Base-by-base conservation (phyloP, 2,888 invertebrate genomes). In the Autographa gamma region DNA sequence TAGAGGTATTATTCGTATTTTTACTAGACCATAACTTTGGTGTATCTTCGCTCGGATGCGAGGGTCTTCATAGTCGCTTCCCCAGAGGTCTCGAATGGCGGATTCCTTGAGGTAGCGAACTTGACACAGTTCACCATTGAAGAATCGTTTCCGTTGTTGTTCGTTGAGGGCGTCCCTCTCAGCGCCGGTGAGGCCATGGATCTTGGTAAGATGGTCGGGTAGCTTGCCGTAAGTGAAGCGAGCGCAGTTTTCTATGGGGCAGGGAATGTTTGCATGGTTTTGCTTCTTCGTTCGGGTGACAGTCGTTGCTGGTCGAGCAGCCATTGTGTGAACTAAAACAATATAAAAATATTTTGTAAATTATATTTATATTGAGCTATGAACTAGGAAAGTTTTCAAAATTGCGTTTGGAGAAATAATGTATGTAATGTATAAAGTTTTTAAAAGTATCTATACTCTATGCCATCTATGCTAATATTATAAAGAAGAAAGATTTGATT, bases 81-180 rank as follows among this genome's bases (percentile, higher is more conserved):
- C 96, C 96, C 96, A 96, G 8, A 96, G 91, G 61, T 96, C 96
- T 81, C 95, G 86, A n/a, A 96, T 96, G 0, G 96, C 96, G 5
- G 96, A 92, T 87, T 96, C 96, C 77, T 96, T 96, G 2, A 96
- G 88, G 74, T 93, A 96, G 14, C 95, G 86, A 0, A 96, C 96
- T 91, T 96, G 96, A 69, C 96, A 96, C 0, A 96, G 90, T 86
- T 96, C 96, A n/a, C 96, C 96, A 74, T 96, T 96, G 78, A 96
- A 96, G 85, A 96, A 96, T 19, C 96, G 85, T 79, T 96, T 96
- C 41, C 96, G 86, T 77, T 96, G 96, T 77, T 95, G 96, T 79
- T 96, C 96, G 76, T 96, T 96, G 16, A 96, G 91, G 0, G 94
- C 85, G 60, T 96, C 96, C 79, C 96, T 88, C 77, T 96, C 96